Evolutionary conservation across 2,113 vertebrate species (phyloP), one percentile per base, ranked within the genome.

Genomic region (Micronisus gabar): DNA sequence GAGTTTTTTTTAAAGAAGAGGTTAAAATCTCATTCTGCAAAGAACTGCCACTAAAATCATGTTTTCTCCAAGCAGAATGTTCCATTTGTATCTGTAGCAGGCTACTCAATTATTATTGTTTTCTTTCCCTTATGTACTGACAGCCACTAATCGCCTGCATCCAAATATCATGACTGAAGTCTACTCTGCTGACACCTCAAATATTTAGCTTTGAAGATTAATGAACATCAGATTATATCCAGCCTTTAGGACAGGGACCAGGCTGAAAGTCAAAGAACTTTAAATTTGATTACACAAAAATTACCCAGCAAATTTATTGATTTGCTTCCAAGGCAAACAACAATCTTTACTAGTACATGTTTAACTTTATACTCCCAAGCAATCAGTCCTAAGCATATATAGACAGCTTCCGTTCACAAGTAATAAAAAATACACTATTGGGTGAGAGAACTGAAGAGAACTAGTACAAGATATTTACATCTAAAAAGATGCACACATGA

Each of bases 141-240:
- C 83, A 91, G 53, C 29, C 76, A 50, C 61, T 79, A 41, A 66
- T 81, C 19, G 7, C 53, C 86, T 88, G 75, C 91, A 96, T 76
- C 95, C 86, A 95, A 86, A 73, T 53, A 88, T 27, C 53, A 52
- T 9, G 53, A 76, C 71, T 47, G 71, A 92, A 91, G 73, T 79
- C 74, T 56, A 61, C 58, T 36, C 19, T 75, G 67, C 36, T 0
- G 0, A 74, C 73, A 92, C 75, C 29, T 90, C 96, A 93, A 88
- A 95, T 93, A 95, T 90, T 96, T 93, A 95, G 55, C 91, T 95
- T 92, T 66, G 86, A 95, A 95, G 93, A 93, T 95, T 95, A 94
- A 93, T 92, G 86, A 92, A 93, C 88, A 90, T 17, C 16, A 76
- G 67, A 27, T 53, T 95, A 96, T 66, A 95, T 93, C 94, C 95